These are phyloP conservation scores for Tapirus terrestris DNA, from an alignment of 2,113 vertebrate species.

Conservation along the genomic window DNA sequence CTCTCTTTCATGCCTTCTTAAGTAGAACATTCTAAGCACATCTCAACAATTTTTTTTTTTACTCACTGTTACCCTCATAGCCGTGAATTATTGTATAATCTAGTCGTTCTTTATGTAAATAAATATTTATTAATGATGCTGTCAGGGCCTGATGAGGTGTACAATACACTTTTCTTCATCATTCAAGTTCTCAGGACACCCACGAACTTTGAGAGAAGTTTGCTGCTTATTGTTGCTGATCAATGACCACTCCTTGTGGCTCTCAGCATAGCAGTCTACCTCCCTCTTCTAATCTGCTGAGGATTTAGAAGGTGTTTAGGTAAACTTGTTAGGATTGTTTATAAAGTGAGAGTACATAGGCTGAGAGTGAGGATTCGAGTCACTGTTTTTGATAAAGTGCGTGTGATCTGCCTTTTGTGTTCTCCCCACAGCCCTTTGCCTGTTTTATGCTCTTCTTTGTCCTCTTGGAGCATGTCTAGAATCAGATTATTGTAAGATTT, in stretches of 20 bases:
- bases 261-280: accelerated
- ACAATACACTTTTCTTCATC: background rate
- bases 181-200: background rate
- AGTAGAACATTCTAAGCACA: background rate
- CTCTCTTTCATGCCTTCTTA: background rate
- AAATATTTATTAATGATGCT: background rate
- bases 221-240: background rate
- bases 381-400: background rate
- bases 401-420: background rate
- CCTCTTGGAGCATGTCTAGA: background rate
- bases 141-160: background rate
- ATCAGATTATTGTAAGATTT: background rate
- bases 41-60: background rate
- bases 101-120: background rate
- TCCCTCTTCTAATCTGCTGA: background rate
- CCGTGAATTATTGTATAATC: background rate
- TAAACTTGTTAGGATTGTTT: background rate
- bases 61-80: background rate
- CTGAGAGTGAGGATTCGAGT: background rate
- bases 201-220: background rate
- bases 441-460: background rate
- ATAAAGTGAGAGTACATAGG: background rate
- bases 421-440: background rate
- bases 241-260: background rate
- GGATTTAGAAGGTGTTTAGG: background rate